A percentile compares a stretch with the other conserved stretches of the same genome.
These are phyloP conservation scores for Myotis planiceps DNA, from an alignment of 2,797 vertebrate genomes.

Conservation along the genomic window DNA sequence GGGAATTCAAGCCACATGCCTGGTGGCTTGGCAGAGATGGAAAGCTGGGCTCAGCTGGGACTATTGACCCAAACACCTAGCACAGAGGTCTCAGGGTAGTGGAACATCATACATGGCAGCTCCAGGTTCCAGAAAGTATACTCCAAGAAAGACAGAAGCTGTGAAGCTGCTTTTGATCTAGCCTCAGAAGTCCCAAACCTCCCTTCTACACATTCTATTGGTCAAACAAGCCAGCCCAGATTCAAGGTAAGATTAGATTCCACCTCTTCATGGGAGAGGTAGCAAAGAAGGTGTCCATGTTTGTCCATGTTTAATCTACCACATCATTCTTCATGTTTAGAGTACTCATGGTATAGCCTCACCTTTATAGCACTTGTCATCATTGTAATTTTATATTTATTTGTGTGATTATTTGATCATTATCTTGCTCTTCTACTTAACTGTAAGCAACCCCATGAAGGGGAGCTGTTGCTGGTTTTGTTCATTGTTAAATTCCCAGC, in stretches of 20 bases:
- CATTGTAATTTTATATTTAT: background rate
- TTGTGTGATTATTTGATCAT: background rate
- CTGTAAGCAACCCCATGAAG: background rate
- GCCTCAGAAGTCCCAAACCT: background rate
- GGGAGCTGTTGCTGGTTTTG: background rate
- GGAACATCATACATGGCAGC: background rate
- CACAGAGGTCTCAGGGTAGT: background rate
- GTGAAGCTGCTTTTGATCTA: background rate
- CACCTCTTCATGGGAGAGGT: background rate
- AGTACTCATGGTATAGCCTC: background rate
- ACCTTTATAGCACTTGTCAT: background rate
- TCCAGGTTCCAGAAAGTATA: background rate
- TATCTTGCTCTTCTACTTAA: conserved; percentile 9
- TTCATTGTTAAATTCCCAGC: background rate
- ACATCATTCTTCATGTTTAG: conserved; percentile 20
- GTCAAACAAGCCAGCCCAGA: background rate
- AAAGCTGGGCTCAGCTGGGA: background rate
- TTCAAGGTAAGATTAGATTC: background rate
- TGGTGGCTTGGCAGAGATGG: background rate
- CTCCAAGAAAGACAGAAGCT: background rate
- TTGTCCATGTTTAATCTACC: background rate
- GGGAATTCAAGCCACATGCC: background rate
- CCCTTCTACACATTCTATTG: background rate
- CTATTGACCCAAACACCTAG: background rate
- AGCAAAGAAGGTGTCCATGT: background rate